These are phyloP conservation scores for Amphibalanus amphitrite DNA, from an alignment of 1,140 invertebrate species.

Conservation along the genomic window DNA sequence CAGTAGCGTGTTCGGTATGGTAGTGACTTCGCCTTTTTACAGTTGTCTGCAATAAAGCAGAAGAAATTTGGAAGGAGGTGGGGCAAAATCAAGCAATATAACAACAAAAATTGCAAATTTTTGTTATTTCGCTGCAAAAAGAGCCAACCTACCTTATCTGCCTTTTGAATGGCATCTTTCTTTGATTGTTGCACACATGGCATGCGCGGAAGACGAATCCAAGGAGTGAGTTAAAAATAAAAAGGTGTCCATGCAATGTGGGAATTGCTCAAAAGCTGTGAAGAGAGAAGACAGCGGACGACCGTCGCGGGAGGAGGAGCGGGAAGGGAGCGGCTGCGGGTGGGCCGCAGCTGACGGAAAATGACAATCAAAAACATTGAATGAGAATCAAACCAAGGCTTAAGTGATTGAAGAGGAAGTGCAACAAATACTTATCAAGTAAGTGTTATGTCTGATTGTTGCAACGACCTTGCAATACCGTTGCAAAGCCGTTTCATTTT, in stretches of 20 bases:
- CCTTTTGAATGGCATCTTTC: not conserved
- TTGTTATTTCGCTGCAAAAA: too few relatives aligned
- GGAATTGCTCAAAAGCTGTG: slow-evolving; percentile 1
- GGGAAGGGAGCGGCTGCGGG: not conserved
- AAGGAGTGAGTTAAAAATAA: not conserved
- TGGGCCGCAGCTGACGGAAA: not conserved
- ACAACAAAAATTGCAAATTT: not conserved
- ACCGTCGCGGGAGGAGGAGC: not conserved
- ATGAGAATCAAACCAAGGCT: not conserved
- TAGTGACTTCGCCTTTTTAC: not conserved
- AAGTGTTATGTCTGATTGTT: not conserved
- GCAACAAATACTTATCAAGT: not conserved
- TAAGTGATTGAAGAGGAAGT: not conserved
- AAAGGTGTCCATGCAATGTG: slow-evolving; percentile 1
- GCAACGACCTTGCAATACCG: not conserved
- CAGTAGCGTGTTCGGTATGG: not conserved
- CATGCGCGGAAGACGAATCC: not conserved
- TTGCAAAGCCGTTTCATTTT: not conserved
- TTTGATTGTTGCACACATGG: not conserved
- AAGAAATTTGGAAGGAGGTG: slow-evolving; percentile 1
- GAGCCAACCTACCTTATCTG: too few relatives aligned
- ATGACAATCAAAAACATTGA: not conserved
- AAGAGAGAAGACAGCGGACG: slow-evolving; percentile 1
- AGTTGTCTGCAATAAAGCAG: not conserved
- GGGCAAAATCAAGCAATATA: not conserved